A percentile compares a stretch with the other conserved stretches of the same genome.
phyloP scores from a whole-genome alignment of 2,888 invertebrate genomes.

The Thereva unica region DNA sequence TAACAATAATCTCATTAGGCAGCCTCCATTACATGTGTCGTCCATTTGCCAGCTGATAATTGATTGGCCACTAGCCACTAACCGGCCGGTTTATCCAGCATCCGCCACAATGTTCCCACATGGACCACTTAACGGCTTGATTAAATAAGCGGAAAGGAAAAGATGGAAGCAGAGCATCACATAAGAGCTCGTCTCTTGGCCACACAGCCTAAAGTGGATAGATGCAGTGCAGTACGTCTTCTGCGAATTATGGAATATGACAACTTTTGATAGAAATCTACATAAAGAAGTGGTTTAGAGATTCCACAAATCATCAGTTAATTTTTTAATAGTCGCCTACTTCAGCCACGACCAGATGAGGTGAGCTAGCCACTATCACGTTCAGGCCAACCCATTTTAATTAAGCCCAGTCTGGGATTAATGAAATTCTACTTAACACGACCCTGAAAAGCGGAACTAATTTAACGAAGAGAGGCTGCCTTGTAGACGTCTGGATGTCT shows the following conservation, averaged over 20 bases:
- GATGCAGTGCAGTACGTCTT: not conserved
- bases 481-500: not conserved
- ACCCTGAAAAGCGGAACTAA: conserved; percentile 32
- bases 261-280: too few species aligned
- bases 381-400: conserved; percentile 26
- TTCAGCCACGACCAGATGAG: conserved; percentile 9
- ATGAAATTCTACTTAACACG: conserved; percentile 24
- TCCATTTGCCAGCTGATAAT: conserved; percentile 29
- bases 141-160: conserved; percentile 36
- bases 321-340: conserved; percentile 23
- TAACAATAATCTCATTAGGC: conserved; percentile 32
- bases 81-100: conserved; percentile 33
- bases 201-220: not conserved
- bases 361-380: conserved; percentile 9
- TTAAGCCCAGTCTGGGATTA: conserved; percentile 21
- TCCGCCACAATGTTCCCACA: conserved; percentile 38
- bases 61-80: conserved; percentile 23
- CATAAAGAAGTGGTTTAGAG: not conserved
- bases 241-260: conserved; percentile 8
- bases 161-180: conserved; percentile 19
- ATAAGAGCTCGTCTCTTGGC: not conserved
- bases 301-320: conserved; percentile 15
- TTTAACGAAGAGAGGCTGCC: conserved; percentile 1
- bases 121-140: conserved; percentile 37
- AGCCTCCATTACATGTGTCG: conserved; percentile 27